phyloP scores from a whole-genome alignment of 2,888 invertebrate species.

The Philopedon plagiatum region DNA sequence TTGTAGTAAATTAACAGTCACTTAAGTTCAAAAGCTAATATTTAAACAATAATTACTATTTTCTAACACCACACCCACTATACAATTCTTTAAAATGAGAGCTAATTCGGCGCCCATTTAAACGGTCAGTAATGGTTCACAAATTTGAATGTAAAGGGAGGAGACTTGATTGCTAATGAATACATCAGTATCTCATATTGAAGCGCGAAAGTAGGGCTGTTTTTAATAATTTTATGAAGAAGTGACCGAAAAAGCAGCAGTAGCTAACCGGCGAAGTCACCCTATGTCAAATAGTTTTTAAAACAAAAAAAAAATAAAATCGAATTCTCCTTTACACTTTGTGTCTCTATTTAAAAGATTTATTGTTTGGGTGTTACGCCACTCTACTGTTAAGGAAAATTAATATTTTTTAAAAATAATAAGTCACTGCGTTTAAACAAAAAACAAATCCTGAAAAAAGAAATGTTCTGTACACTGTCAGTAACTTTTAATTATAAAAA shows the following conservation, averaged over 20 bases:
- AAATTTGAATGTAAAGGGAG: not conserved
- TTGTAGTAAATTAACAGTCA: not conserved
- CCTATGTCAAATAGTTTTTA: not conserved
- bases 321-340: no score
- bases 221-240: not conserved
- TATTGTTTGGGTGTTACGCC: no score
- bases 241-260: not conserved
- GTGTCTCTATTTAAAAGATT: no score
- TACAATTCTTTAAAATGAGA: not conserved
- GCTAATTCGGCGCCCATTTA: not conserved
- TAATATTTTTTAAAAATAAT: no score
- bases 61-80: not conserved
- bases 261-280: not conserved
- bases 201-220: not conserved
- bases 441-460: no score
- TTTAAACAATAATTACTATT: conserved; percentile 2
- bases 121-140: not conserved
- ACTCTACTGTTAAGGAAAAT: no score
- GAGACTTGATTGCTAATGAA: not conserved
- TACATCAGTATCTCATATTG: not conserved
- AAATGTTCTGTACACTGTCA: no score
- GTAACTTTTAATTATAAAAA: no score
- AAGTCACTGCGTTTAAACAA: no score
- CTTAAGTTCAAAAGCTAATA: not conserved
- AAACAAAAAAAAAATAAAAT: no score